A percentile compares a stretch with the other conserved stretches of the same genome.
Evolutionary conservation across 1,140 invertebrate genomes (phyloP).

Genomic region (Ylistrum balloti): DNA sequence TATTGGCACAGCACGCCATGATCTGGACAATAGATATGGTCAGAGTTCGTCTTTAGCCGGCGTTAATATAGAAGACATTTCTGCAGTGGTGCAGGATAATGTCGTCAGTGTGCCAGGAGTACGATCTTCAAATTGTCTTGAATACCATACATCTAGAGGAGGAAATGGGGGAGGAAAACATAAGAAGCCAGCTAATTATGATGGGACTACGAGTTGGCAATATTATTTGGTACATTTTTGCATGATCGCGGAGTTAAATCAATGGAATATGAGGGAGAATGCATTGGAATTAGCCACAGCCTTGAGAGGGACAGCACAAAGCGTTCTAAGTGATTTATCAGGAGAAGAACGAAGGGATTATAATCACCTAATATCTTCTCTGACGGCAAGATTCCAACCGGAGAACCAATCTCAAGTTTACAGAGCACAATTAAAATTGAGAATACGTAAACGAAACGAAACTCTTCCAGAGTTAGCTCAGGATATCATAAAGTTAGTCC

Average conservation of each 20-base stretch:
- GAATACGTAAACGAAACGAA: too few relatives aligned
- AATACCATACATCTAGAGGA: too few relatives aligned
- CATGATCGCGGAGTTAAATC: not conserved
- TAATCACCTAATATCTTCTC: not conserved
- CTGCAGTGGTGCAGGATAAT: too few relatives aligned
- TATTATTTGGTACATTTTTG: not conserved
- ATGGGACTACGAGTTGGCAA: not conserved
- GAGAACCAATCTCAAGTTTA: conserved; percentile 39
- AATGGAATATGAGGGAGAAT: not conserved
- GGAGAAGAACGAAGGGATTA: not conserved
- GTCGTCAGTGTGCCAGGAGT: too few relatives aligned
- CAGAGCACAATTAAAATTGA: not conserved
- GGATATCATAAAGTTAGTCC: conserved; percentile 42
- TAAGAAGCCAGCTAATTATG: not conserved
- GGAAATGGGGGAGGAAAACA: too few relatives aligned
- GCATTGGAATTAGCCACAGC: not conserved
- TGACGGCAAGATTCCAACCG: conserved; percentile 41
- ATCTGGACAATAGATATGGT: too few relatives aligned
- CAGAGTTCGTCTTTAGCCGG: too few relatives aligned
- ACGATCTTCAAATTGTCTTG: too few relatives aligned
- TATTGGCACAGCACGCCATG: too few relatives aligned
- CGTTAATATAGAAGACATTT: too few relatives aligned
- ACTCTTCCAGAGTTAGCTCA: too few relatives aligned
- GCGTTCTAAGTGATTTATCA: not conserved
- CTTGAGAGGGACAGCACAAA: not conserved